These are phyloP conservation scores for Gadus chalcogrammus DNA, from an alignment of 2,113 vertebrate species.

Conservation along the genomic window DNA sequence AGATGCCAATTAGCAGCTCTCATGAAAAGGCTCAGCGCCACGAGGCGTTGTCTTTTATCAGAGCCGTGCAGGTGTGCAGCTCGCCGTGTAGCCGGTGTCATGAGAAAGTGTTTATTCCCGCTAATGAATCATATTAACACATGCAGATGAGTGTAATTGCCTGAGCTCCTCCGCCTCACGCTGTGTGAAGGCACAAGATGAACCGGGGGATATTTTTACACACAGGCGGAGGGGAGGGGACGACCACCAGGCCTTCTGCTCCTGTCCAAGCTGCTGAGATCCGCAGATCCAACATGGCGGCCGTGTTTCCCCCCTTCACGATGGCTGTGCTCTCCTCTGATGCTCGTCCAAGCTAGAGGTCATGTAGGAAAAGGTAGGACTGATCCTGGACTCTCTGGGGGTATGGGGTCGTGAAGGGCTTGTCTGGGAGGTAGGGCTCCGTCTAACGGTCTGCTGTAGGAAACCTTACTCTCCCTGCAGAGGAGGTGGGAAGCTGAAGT, in stretches of 20 bases:
- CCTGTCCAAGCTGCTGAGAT: slow-evolving; percentile 31
- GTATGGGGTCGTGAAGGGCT: background rate
- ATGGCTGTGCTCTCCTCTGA: background rate
- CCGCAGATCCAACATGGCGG: slow-evolving; percentile 37
- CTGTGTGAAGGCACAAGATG: slow-evolving; percentile 60
- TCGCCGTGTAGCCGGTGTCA: slow-evolving; percentile 69
- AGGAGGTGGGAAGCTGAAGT: too few species aligned
- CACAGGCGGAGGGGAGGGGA: slow-evolving; percentile 25
- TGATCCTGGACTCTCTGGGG: background rate
- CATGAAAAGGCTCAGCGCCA: slow-evolving; percentile 71
- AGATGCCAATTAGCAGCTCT: slow-evolving; percentile 80
- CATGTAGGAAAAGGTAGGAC: too few species aligned
- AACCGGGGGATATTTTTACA: slow-evolving; percentile 61
- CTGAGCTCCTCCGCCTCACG: slow-evolving; percentile 65
- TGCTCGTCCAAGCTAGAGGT: background rate
- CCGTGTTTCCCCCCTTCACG: slow-evolving; percentile 3
- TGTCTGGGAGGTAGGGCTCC: too few species aligned
- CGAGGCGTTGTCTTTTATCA: slow-evolving; percentile 73
- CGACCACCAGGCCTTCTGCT: slow-evolving; percentile 17
- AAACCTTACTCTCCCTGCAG: too few species aligned
- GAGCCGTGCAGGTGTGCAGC: slow-evolving; percentile 73
- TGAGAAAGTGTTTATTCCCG: slow-evolving; percentile 77
- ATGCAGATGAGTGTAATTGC: slow-evolving; percentile 80
- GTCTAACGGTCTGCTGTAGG: too few species aligned
- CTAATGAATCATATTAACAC: slow-evolving; percentile 84